phyloP scores from a whole-genome alignment of 2,888 invertebrate species.

The Andrena marginata region DNA sequence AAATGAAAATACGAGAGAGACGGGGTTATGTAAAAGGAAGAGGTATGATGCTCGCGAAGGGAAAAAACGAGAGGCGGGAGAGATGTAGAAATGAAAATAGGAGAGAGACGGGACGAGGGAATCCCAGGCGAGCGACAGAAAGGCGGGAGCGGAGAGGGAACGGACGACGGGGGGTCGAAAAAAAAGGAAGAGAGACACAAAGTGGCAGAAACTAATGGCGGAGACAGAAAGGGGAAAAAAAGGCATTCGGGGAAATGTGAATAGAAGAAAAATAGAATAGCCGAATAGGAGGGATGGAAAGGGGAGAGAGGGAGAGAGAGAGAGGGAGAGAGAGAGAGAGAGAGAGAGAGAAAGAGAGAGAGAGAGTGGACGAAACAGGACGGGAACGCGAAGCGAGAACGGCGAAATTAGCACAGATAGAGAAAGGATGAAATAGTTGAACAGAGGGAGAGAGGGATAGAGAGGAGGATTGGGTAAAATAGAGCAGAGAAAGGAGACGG shows the following conservation, averaged over 20 bases:
- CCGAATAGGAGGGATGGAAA: constrained; percentile 25
- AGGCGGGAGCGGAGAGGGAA: constrained; percentile 28
- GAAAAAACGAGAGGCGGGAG: not conserved
- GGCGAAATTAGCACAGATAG: constrained; percentile 47
- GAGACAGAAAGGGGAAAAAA: constrained; percentile 47
- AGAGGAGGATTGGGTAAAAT: constrained; percentile 8
- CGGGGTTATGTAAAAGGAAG: not conserved
- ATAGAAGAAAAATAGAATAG: constrained; percentile 61
- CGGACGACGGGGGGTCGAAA: constrained; percentile 15
- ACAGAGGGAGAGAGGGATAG: not conserved
- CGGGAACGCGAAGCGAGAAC: constrained; percentile 26
- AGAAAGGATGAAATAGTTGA: constrained; percentile 49
- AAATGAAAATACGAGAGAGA: constrained; percentile 55
- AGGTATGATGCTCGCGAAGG: constrained; percentile 26
- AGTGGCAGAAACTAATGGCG: constrained; percentile 62
- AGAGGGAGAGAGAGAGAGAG: not conserved
- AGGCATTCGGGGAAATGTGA: constrained; percentile 46
- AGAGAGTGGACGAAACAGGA: constrained; percentile 11
- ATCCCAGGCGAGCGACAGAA: constrained; percentile 22
- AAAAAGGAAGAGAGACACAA: constrained; percentile 31
- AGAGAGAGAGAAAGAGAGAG: not conserved
- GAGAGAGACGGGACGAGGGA: constrained; percentile 34
- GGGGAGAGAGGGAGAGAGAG: constrained; percentile 1
- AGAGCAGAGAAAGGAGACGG: not conserved
- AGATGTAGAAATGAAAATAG: constrained; percentile 50